Conservation (phyloP, 2,888 invertebrate genomes). For the Hermaeophaga mercurialis region DNA sequence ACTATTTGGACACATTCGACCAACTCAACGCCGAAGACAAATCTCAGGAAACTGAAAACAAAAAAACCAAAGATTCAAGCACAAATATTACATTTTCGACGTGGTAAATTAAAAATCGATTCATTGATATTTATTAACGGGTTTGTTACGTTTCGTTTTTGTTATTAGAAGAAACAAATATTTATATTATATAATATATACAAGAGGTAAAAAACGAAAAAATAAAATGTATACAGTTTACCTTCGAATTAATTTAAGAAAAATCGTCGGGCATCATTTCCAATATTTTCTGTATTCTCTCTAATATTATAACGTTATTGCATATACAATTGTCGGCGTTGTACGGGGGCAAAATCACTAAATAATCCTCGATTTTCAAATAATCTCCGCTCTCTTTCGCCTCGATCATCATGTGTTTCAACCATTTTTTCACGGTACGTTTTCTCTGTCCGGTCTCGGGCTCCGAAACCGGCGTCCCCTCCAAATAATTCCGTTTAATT, state of each 20-base stretch:
- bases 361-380: slow-evolving; percentile 52
- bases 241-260: slow-evolving; percentile 7
- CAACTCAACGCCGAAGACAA: slow-evolving; percentile 47
- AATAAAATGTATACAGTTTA: slow-evolving; percentile 1
- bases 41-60: slow-evolving; percentile 14
- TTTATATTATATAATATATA: slow-evolving; percentile 19
- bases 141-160: slow-evolving; percentile 27
- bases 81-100: slow-evolving; percentile 55
- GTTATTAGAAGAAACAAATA: slow-evolving; percentile 26
- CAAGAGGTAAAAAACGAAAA: slow-evolving; percentile 11
- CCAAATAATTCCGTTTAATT: slow-evolving; percentile 37
- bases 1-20: slow-evolving; percentile 55
- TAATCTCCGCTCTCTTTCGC: slow-evolving; percentile 50
- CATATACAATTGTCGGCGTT: slow-evolving; percentile 52
- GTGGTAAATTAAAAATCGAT: slow-evolving; percentile 50
- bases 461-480: slow-evolving; percentile 4
- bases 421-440: slow-evolving; percentile 50
- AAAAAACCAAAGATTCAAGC: slow-evolving; percentile 47
- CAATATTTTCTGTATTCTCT: slow-evolving; percentile 52
- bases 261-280: slow-evolving; percentile 50
- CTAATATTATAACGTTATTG: slow-evolving; percentile 54
- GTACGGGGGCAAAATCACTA: slow-evolving; percentile 55
- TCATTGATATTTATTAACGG: slow-evolving; percentile 14
- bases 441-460: slow-evolving; percentile 35
- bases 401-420: slow-evolving; percentile 51